Percentiles rank a stretch among this genome's conserved stretches.
Conservation (phyloP, 2,113 vertebrate species). For the Pollimyrus isidori region DNA sequence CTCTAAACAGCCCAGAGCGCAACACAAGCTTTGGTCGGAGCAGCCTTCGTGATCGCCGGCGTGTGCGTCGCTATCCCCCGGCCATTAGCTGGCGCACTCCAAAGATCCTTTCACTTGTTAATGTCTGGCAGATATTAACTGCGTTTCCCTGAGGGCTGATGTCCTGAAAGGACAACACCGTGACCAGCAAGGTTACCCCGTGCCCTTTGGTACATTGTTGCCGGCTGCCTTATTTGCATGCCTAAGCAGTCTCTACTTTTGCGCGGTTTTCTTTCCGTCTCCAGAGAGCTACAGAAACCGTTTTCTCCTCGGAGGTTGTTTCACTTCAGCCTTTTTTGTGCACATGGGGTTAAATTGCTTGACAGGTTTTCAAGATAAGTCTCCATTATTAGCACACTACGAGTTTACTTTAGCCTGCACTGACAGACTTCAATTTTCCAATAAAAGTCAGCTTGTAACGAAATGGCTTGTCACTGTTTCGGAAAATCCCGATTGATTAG, state of each 20-base stretch:
- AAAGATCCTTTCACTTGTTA: background rate
- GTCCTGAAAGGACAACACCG: background rate
- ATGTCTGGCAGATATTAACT: background rate
- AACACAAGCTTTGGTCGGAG: background rate
- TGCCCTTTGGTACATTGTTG: background rate
- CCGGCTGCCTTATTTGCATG: background rate
- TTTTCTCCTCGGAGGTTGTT: background rate
- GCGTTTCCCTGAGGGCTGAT: background rate
- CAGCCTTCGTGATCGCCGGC: background rate
- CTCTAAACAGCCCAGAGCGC: background rate
- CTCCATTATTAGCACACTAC: slow-evolving; percentile 28
- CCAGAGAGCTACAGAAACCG: background rate
- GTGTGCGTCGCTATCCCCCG: background rate
- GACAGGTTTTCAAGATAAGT: slow-evolving; percentile 30
- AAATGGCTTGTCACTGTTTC: slow-evolving; percentile 27
- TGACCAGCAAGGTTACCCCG: background rate
- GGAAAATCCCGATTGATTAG: slow-evolving; percentile 45
- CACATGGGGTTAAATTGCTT: slow-evolving; percentile 21
- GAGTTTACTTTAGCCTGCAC: slow-evolving; percentile 22
- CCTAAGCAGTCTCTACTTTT: background rate
- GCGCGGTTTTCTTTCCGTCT: background rate
- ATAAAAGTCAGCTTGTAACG: slow-evolving; percentile 37
- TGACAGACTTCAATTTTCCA: slow-evolving; percentile 29
- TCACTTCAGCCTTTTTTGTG: slow-evolving; percentile 6
- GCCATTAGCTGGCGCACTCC: background rate